phyloP scores from a whole-genome alignment of 2,888 invertebrate genomes.

The Ophioninae sp. region DNA sequence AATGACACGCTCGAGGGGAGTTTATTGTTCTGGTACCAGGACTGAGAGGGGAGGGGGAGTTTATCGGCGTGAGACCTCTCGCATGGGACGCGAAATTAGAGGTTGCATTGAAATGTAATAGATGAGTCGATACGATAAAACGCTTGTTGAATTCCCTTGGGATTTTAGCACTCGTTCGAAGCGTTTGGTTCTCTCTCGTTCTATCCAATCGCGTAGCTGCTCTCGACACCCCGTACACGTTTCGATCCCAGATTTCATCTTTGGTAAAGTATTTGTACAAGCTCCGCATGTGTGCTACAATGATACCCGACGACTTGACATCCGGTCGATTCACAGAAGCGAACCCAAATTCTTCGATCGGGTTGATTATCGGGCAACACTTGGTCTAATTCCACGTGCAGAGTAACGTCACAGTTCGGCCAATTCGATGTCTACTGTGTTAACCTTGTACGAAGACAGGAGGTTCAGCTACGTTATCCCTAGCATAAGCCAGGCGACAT shows the following conservation, averaged over 20 bases:
- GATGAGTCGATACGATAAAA: slow-evolving; percentile 71
- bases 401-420: slow-evolving; percentile 35
- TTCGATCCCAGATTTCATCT: slow-evolving; percentile 30
- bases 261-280: slow-evolving; percentile 30
- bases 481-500: slow-evolving; percentile 53
- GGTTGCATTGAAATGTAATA: slow-evolving; percentile 72
- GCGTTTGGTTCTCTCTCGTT: slow-evolving; percentile 42
- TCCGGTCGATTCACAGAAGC: slow-evolving; percentile 28
- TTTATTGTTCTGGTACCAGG: slow-evolving; percentile 66
- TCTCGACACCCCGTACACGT: slow-evolving; percentile 27
- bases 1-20: slow-evolving; percentile 71
- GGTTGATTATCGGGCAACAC: slow-evolving; percentile 18
- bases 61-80: slow-evolving; percentile 73
- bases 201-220: slow-evolving; percentile 35
- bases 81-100: slow-evolving; percentile 71
- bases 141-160: slow-evolving; percentile 58
- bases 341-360: slow-evolving; percentile 4
- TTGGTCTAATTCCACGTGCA: slow-evolving; percentile 14
- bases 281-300: slow-evolving; percentile 9
- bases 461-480: slow-evolving; percentile 14
- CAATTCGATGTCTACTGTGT: slow-evolving; percentile 36
- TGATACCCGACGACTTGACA: slow-evolving; percentile 30
- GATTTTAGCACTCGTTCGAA: slow-evolving; percentile 42
- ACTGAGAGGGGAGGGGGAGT: slow-evolving; percentile 16
- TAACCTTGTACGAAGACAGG: slow-evolving; percentile 21